phyloP scores from a whole-genome alignment of 2,113 vertebrate species.

The Tetraodon nigroviridis region DNA sequence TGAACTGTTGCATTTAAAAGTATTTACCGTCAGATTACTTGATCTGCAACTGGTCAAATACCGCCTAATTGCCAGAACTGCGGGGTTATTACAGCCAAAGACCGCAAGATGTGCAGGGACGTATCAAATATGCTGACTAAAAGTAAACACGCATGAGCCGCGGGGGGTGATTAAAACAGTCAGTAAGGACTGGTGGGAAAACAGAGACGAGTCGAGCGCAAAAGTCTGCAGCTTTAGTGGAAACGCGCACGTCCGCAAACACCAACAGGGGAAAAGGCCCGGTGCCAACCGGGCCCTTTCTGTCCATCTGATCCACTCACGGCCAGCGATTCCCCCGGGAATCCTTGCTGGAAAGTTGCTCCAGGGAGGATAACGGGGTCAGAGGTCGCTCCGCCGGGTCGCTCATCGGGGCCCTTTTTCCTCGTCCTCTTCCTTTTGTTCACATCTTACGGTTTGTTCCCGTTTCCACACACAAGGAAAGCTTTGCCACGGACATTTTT shows the following conservation, averaged over 20 bases:
- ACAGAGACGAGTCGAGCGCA: too few species aligned
- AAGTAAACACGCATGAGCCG: too few species aligned
- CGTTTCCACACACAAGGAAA: slow-evolving; percentile 3
- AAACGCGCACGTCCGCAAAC: neutral
- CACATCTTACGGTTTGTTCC: slow-evolving; percentile 6
- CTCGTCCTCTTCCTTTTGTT: neutral
- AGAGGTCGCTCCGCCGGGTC: slow-evolving; percentile 56
- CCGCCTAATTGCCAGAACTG: too few species aligned
- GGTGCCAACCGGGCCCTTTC: slow-evolving; percentile 5
- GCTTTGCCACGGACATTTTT: slow-evolving; percentile 28
- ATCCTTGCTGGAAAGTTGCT: slow-evolving; percentile 46
- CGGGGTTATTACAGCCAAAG: too few species aligned
- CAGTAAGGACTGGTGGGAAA: too few species aligned
- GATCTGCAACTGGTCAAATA: too few species aligned
- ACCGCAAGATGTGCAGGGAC: too few species aligned
- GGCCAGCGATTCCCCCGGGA: slow-evolving; percentile 50
- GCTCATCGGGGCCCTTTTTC: slow-evolving; percentile 58
- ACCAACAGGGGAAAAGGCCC: neutral
- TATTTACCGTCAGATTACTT: too few species aligned
- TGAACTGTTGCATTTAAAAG: too few species aligned
- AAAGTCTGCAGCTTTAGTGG: neutral
- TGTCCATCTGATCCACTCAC: slow-evolving; percentile 57
- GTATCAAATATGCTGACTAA: too few species aligned
- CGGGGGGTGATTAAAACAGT: too few species aligned
- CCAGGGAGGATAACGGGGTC: slow-evolving; percentile 49